Evolutionary conservation across 30 jellyfish, hydroid and myxozoan species (phyloP).

Genomic region (Chironex yamaguchii): DNA sequence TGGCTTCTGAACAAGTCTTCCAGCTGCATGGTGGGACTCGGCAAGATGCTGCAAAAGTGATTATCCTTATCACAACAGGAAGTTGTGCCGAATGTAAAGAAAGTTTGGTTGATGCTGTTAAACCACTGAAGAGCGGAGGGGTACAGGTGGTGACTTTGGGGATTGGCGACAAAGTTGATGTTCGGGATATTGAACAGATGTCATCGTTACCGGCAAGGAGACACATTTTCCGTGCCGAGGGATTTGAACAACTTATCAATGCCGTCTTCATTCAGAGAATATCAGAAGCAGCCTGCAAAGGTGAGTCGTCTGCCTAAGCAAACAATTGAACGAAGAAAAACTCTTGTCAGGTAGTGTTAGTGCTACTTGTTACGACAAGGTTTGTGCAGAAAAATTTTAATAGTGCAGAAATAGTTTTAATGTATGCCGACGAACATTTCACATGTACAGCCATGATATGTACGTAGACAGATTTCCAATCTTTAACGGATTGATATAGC

Average conservation of each 20-base stretch:
- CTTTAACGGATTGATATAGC: too few species aligned
- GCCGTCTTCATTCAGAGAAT: conserved; percentile 75
- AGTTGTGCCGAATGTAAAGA: conserved; percentile 84
- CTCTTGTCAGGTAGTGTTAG: too few species aligned
- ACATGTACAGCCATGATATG: too few species aligned
- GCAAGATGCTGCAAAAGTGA: conserved; percentile 92
- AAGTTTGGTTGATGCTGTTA: conserved; percentile 79
- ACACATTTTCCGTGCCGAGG: conserved; percentile 19
- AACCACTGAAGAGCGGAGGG: conserved; percentile 85
- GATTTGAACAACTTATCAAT: conserved; percentile 57
- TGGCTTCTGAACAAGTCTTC: conserved; percentile 78
- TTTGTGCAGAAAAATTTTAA: too few species aligned
- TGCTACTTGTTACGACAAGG: too few species aligned
- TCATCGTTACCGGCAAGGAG: conserved; percentile 78
- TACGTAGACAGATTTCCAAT: too few species aligned
- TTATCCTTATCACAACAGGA: conserved; percentile 82
- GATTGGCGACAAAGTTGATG: conserved; percentile 62
- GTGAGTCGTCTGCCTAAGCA: conserved; percentile 34
- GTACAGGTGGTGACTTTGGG: conserved; percentile 87
- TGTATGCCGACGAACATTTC: too few species aligned
- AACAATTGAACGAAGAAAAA: too few species aligned
- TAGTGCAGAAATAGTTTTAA: too few species aligned
- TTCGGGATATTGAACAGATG: conserved; percentile 61
- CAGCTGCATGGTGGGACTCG: conserved; percentile 87
- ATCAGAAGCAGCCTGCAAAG: conserved; percentile 76